Conservation (phyloP, 2,113 vertebrate genomes). For the Zeus faber region DNA sequence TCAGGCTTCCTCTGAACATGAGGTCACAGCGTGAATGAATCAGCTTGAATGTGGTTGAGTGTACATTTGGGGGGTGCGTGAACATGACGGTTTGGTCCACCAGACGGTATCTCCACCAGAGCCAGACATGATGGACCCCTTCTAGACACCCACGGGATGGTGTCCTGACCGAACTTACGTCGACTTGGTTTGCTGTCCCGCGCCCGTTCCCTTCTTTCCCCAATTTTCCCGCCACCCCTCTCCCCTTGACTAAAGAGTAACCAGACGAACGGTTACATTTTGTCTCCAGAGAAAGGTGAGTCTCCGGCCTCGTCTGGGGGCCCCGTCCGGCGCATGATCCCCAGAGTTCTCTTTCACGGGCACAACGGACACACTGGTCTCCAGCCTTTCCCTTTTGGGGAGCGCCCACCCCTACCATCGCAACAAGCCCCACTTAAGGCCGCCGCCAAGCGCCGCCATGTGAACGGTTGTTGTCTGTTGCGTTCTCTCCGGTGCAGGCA, state of each 20-base stretch:
- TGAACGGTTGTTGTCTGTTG: constrained; percentile 76
- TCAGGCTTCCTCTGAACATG: constrained; percentile 22
- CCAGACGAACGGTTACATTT: constrained; percentile 14
- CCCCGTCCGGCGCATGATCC: neutral
- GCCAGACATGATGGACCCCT: neutral
- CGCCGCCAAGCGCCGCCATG: constrained; percentile 26
- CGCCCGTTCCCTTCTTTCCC: constrained; percentile 40
- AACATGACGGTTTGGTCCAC: neutral
- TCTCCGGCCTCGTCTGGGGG: constrained; percentile 8
- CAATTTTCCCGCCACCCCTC: constrained; percentile 9
- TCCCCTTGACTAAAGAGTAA: constrained; percentile 9
- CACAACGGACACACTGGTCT: neutral
- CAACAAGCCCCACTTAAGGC: no score
- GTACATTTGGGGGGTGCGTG: constrained; percentile 6
- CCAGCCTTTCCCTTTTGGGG: neutral
- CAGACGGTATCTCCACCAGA: neutral
- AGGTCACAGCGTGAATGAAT: constrained; percentile 33
- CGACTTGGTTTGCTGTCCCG: constrained; percentile 1
- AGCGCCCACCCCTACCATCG: neutral
- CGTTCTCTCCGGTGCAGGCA: constrained; percentile 92
- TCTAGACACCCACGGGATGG: neutral
- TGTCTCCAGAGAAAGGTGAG: constrained; percentile 20
- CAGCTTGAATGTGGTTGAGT: constrained; percentile 24
- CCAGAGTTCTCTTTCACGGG: neutral
- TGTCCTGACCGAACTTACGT: no score